Percentiles rank a stretch among this genome's conserved stretches.
Evolutionary conservation across 2,888 invertebrate species (phyloP).

Genomic region (Tryphoninae sp.): DNA sequence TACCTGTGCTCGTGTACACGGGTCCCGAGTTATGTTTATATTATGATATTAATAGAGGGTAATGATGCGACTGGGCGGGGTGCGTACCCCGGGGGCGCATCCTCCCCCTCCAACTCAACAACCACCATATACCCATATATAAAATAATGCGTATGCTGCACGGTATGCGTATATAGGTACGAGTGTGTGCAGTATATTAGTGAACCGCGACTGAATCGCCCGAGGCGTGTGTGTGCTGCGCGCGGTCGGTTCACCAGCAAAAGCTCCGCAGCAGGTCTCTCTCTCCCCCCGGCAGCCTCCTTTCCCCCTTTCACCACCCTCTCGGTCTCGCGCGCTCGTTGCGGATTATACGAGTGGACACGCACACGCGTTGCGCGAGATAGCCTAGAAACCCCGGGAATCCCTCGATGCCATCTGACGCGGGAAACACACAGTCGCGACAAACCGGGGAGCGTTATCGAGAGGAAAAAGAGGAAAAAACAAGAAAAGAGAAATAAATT

Average conservation of each 20-base stretch:
- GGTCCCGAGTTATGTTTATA: constrained; percentile 78
- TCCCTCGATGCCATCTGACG: constrained; percentile 42
- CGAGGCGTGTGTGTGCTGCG: constrained; percentile 54
- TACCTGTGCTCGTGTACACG: constrained; percentile 61
- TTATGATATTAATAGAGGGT: constrained; percentile 81
- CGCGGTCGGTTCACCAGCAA: constrained; percentile 54
- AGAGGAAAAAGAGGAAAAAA: constrained; percentile 6
- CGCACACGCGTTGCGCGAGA: constrained; percentile 30
- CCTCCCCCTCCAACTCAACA: constrained; percentile 40
- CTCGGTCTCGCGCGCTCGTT: constrained; percentile 22
- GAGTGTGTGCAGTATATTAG: constrained; percentile 47
- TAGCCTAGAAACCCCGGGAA: constrained; percentile 42
- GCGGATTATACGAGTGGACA: constrained; percentile 55
- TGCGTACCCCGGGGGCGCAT: constrained; percentile 32
- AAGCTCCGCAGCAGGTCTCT: constrained; percentile 50
- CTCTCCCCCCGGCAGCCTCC: neutral
- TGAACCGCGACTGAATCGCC: constrained; percentile 62
- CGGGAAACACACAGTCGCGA: constrained; percentile 43
- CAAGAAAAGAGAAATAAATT: constrained; percentile 26
- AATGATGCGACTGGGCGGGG: constrained; percentile 69
- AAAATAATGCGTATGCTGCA: constrained; percentile 12
- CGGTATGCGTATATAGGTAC: neutral
- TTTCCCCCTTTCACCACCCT: neutral
- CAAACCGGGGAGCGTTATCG: constrained; percentile 25
- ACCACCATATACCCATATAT: constrained; percentile 50